Percentiles rank a stretch among this genome's conserved stretches.
Evolutionary conservation across 1,140 invertebrate genomes (phyloP).

Genomic region (Bombus fervidus): DNA sequence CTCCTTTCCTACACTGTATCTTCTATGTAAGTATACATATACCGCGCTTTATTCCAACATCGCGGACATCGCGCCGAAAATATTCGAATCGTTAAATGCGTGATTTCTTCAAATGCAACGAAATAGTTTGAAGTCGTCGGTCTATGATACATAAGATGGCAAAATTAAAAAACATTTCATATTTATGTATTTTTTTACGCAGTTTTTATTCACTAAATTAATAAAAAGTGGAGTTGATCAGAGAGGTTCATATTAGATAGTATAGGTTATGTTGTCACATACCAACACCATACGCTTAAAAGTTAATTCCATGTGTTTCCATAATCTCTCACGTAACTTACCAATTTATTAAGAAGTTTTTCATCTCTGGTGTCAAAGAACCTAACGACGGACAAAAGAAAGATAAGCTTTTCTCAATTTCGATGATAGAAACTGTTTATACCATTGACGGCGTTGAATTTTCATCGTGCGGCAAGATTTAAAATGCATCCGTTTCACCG

Average conservation of each 20-base stretch:
- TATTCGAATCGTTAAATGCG: not conserved
- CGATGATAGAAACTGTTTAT: not conserved
- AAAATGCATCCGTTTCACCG: slow-evolving; percentile 56
- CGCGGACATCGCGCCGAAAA: not conserved
- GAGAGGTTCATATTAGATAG: no score
- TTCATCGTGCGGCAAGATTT: slow-evolving; percentile 62
- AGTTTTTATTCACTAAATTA: no score
- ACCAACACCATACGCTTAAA: not conserved
- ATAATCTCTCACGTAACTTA: not conserved
- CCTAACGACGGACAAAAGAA: not conserved
- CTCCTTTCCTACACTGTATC: not conserved
- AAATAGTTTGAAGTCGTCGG: not conserved
- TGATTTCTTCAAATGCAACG: no score
- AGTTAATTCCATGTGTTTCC: not conserved
- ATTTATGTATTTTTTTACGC: no score
- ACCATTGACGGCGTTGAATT: slow-evolving; percentile 52
- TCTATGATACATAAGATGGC: no score
- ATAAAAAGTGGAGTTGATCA: no score
- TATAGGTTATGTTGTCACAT: no score
- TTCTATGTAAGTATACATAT: not conserved
- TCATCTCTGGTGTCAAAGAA: not conserved
- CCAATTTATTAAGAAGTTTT: not conserved
- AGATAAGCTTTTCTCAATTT: not conserved
- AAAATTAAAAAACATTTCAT: no score
- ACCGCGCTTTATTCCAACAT: not conserved